A percentile compares a stretch with the other conserved stretches of the same genome.
Evolutionary conservation across 2,113 vertebrate genomes (phyloP).

Genomic region (Oncorhynchus clarkii): DNA sequence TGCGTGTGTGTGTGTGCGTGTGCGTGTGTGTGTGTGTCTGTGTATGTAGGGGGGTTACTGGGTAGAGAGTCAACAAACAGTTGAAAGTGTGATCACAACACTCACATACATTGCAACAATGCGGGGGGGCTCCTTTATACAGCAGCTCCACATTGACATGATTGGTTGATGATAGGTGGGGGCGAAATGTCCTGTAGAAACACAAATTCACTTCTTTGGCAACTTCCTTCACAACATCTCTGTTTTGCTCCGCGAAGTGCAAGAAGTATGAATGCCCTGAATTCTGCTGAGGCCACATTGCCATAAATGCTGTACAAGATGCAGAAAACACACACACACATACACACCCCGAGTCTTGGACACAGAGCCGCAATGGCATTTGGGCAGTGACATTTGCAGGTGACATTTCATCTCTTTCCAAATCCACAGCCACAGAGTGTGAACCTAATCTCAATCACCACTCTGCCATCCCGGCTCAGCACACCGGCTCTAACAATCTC

Average conservation of each 20-base stretch:
- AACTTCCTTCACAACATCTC: too few relatives aligned
- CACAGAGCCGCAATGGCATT: neutral
- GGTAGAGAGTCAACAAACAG: neutral
- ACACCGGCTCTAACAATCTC: neutral
- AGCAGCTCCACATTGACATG: neutral
- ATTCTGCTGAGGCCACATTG: too few relatives aligned
- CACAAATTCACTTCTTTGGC: too few relatives aligned
- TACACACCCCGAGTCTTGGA: neutral
- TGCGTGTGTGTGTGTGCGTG: too few relatives aligned
- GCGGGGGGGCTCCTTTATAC: neutral
- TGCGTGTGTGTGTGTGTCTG: neutral
- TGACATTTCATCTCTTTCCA: neutral
- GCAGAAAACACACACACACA: too few relatives aligned
- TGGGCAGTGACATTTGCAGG: neutral
- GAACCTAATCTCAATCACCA: neutral
- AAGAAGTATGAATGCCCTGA: too few relatives aligned
- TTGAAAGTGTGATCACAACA: neutral
- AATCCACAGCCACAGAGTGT: neutral
- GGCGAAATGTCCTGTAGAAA: too few relatives aligned
- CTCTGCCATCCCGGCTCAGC: neutral
- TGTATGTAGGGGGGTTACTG: neutral
- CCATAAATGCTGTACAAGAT: too few relatives aligned
- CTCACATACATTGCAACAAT: neutral
- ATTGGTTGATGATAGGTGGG: too few relatives aligned
- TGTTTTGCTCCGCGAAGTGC: too few relatives aligned